Percentiles rank a stretch among this genome's conserved stretches.
phyloP scores from a whole-genome alignment of 2,113 vertebrate species.

The Pycnonotus jocosus region DNA sequence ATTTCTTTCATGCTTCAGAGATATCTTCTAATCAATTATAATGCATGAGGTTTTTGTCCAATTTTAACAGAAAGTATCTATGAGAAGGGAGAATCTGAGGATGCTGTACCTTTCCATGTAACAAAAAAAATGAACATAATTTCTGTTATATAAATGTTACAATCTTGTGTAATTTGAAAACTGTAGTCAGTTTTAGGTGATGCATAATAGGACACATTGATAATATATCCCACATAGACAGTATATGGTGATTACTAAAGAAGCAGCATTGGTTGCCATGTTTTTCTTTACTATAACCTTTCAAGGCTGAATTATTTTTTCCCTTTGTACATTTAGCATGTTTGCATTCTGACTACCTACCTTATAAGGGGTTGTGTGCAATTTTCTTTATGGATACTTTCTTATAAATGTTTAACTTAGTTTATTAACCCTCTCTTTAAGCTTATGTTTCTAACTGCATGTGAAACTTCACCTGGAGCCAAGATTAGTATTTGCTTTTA shows the following conservation, averaged over 20 bases:
- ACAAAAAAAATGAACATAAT: neutral
- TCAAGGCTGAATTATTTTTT: neutral
- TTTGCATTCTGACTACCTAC: neutral
- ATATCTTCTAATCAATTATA: neutral
- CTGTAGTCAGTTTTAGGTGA: neutral
- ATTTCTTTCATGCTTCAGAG: neutral
- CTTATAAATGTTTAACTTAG: neutral
- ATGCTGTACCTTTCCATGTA: neutral
- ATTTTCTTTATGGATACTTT: neutral
- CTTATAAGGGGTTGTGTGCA: neutral
- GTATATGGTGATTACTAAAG: neutral
- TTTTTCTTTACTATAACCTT: neutral
- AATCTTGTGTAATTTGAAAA: neutral
- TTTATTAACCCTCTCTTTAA: neutral
- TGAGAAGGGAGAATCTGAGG: neutral
- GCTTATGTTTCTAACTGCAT: neutral
- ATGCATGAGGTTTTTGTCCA: neutral
- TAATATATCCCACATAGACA: neutral
- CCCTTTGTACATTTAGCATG: neutral
- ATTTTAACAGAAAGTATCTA: neutral
- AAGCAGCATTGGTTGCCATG: neutral
- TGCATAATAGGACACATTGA: neutral
- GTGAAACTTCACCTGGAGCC: neutral
- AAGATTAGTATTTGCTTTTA: neutral
- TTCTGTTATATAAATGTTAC: neutral